Evolutionary conservation across 2,113 vertebrate species (phyloP), one percentile per base, ranked within the genome.

Genomic region (Python bivittatus): DNA sequence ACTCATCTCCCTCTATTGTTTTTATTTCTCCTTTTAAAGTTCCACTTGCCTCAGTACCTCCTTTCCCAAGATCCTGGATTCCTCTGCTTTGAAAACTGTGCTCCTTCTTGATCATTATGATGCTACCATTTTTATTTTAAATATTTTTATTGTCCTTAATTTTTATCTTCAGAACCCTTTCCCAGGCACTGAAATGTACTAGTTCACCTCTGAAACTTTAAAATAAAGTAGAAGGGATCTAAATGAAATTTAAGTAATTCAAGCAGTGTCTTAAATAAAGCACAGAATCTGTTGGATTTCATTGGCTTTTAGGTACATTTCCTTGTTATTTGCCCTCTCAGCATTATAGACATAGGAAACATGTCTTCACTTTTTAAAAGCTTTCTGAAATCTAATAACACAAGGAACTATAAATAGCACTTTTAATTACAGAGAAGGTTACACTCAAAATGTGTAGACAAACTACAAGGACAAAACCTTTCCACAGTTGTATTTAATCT

Each of bases 401-500:
- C 58, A 42, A 25, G 23, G 20, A 87, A 53, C 60, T 91, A 91
- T 87, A 72, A 87, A 91, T 44, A 56, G 52, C n/a, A 20, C 86
- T 53, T 61, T 91, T 91, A 91, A 87, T 91, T 91, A 91, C 91
- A 91, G 25, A 72, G 90, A 44, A 60, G n/a, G 23, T 87, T 86
- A 54, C 15, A 42, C 15, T 11, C 91, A 86, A 86, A 88, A 72
- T 56, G 84, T 72, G 84, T 72, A 91, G 20, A 44, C 52, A 91
- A 87, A 53, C 57, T 68, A 29, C 10, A 27, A 91, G 54, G 60
- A 86, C 48, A 72, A 91, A 44, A 42, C 12, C 33, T 68, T 54
- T 53, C 27, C 57, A 86, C 4, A 8, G 8, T 44, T 60, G 9
- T 83, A 10, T 57, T 57, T 57, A 54, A 58, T 22, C 54, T 44